Conservation (phyloP, 2,797 vertebrate species). For the Cirrhinus molitorella region DNA sequence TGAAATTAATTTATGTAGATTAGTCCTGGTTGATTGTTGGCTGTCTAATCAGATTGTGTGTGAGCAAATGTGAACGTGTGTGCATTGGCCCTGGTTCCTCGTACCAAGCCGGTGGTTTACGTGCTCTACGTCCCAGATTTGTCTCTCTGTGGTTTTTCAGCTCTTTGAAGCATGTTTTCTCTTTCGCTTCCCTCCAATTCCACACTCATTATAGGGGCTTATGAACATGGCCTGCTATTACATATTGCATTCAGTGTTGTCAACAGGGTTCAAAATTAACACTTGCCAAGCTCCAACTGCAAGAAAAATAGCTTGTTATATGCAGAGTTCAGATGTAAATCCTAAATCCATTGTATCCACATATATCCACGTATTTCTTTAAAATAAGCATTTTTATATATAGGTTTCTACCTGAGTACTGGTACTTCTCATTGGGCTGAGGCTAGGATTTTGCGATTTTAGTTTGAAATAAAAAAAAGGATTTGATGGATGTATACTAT, state of each 20-base stretch:
- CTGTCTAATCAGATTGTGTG: conserved; percentile 56
- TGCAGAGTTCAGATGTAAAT: no score
- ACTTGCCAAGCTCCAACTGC: background rate
- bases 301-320: conserved; percentile 2
- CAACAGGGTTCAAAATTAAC: conserved; percentile 22
- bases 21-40: conserved; percentile 51
- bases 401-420: no score
- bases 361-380: no score
- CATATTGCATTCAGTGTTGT: background rate
- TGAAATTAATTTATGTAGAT: conserved; percentile 60
- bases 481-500: no score
- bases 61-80: conserved; percentile 24
- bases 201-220: conserved; percentile 21
- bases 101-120: conserved; percentile 17
- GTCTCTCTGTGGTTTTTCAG: conserved; percentile 20
- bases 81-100: conserved; percentile 9
- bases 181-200: conserved; percentile 21
- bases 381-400: no score
- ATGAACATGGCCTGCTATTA: conserved; percentile 29
- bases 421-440: no score
- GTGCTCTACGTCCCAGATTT: conserved; percentile 46
- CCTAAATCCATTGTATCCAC: no score
- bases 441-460: no score
- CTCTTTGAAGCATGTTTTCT: conserved; percentile 35
- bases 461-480: no score